phyloP scores from a whole-genome alignment of 1,140 invertebrate species.

The Cephus cinctus region DNA sequence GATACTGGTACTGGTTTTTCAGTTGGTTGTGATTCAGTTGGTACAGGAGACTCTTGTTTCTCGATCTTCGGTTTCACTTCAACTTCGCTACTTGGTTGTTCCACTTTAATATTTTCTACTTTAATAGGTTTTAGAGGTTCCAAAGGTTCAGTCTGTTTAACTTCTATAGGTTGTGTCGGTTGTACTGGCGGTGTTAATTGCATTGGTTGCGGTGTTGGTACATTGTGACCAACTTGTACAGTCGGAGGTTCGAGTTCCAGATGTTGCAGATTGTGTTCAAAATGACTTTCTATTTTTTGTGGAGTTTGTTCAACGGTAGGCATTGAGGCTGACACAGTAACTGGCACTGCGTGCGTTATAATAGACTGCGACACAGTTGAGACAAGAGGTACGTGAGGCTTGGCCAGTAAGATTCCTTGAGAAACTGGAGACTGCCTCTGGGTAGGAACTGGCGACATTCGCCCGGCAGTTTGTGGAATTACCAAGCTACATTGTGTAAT shows the following conservation, averaged over 20 bases:
- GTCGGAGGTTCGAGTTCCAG: constrained; percentile 13
- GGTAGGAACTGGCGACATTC: constrained; percentile 1
- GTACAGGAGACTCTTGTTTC: constrained; percentile 12
- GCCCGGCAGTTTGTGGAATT: constrained; percentile 1
- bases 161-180: constrained; percentile 17
- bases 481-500: constrained; percentile 8
- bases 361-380: constrained; percentile 34
- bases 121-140: neutral
- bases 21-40: neutral
- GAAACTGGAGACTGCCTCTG: constrained; percentile 17
- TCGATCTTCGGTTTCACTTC: constrained; percentile 12
- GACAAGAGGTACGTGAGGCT: constrained; percentile 37
- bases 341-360: constrained; percentile 26
- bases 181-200: constrained; percentile 30
- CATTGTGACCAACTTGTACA: constrained; percentile 10
- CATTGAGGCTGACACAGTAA: constrained; percentile 19
- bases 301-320: constrained; percentile 4
- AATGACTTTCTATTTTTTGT: neutral
- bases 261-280: constrained; percentile 1
- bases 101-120: constrained; percentile 7
- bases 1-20: too few species aligned
- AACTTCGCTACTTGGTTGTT: constrained; percentile 8
- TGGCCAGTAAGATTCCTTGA: constrained; percentile 24
- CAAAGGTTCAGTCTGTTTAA: constrained; percentile 11
- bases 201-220: constrained; percentile 24